Evolutionary conservation across 1,140 invertebrate genomes (phyloP), one percentile per base, ranked within the genome.

Genomic region (Dufourea novaeangliae): DNA sequence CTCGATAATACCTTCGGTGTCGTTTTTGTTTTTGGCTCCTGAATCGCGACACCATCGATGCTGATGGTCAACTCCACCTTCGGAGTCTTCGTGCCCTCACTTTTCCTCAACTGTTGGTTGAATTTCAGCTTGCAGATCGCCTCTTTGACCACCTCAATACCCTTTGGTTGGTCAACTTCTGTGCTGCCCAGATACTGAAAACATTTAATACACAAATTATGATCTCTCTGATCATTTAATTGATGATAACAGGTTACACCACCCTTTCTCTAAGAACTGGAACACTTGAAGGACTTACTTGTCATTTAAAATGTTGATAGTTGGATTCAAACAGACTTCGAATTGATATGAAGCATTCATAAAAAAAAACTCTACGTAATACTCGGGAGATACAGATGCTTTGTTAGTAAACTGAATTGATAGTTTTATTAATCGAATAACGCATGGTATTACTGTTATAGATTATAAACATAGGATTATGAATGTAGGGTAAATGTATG

Each of bases 101-200:
- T 97, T 91, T 98, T 98, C 87, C 97, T 96, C 78, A 99, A 93
- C 90, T 99, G 97, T 89, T 98, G 97, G 80, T 96, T 97, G 91
- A 99, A 98, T 92, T 98, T 98, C 83, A 99, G 93, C 90, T 98
- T 98, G 83, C 97, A 95, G 84, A 99, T 98, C 46, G 97, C 97
- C 89, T 99, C 98, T 93, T 98, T 98, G 0, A 99, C 97, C 29
- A 99, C 97, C 90, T 99, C 97, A 86, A 98, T 98, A 72, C 98
- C 98, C 94, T 99, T 99, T 6, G 98, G 97, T 92, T 98, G 96
- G 86, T 98, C 97, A 52, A 99, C 98, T 87, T 96, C 95, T 59
- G 97, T 97, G 89, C 96, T 97, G 82, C 98, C 98, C 89, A 98
- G 94, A 94, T 98, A 99, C 97, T 98, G 92, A 50, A n/a, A 94